These are phyloP conservation scores for Villa cingulata DNA, from an alignment of 2,888 invertebrate species.

Conservation along the genomic window DNA sequence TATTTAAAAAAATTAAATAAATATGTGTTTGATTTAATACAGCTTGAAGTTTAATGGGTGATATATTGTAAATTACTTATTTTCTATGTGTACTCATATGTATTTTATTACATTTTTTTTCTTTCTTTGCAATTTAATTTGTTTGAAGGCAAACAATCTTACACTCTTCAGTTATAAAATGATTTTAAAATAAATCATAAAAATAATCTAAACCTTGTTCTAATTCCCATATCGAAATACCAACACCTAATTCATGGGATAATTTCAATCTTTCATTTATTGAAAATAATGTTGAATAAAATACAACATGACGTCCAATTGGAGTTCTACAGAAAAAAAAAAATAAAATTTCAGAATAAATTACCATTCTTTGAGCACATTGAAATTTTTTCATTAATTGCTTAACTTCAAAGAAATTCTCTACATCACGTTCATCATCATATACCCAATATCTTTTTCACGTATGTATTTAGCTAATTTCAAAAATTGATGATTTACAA, in stretches of 20 bases:
- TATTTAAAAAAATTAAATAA: neutral
- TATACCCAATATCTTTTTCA: slow-evolving; percentile 63
- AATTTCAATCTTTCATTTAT: slow-evolving; percentile 66
- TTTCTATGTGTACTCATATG: too few species aligned
- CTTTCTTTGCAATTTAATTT: too few species aligned
- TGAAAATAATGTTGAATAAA: slow-evolving; percentile 81
- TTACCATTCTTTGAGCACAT: too few species aligned
- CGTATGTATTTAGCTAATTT: slow-evolving; percentile 56
- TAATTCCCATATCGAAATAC: slow-evolving; percentile 89
- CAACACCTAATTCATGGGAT: slow-evolving; percentile 64
- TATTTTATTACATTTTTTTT: too few species aligned
- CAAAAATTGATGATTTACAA: slow-evolving; percentile 65
- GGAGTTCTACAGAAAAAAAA: slow-evolving; percentile 41
- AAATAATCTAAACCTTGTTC: slow-evolving; percentile 93
- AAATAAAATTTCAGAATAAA: neutral
- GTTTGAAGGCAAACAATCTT: too few species aligned
- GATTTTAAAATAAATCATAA: slow-evolving; percentile 64
- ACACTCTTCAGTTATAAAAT: too few species aligned
- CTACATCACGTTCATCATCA: slow-evolving; percentile 63
- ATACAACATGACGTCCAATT: slow-evolving; percentile 61
- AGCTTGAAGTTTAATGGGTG: too few species aligned
- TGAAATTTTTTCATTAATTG: too few species aligned
- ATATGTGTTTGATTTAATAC: too few species aligned
- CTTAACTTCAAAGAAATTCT: slow-evolving; percentile 79
- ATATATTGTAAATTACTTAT: too few species aligned